Percentiles rank a stretch among this genome's conserved stretches.
phyloP scores from a whole-genome alignment of 2,888 invertebrate genomes.

The Gandaritis pyraliata region DNA sequence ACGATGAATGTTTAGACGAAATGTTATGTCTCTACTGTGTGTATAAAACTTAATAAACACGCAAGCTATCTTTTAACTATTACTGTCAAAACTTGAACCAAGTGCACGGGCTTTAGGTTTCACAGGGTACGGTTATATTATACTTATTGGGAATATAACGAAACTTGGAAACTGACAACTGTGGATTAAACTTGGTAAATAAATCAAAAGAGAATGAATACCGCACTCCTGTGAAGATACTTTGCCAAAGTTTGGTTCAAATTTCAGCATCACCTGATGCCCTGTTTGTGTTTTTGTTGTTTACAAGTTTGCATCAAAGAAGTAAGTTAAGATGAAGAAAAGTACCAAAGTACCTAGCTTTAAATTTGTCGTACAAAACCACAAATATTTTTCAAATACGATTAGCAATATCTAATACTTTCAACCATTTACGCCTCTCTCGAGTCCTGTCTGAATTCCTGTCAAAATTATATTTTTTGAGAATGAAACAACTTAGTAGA shows the following conservation, averaged over 20 bases:
- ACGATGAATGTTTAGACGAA: no score
- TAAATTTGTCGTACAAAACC: no score
- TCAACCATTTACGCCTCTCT: no score
- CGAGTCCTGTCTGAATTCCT: no score
- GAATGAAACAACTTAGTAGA: no score
- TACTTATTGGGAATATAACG: neutral
- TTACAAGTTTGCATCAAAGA: neutral
- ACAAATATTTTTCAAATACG: no score
- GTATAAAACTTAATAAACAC: no score
- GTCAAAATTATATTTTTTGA: no score
- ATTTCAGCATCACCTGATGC: constrained; percentile 25
- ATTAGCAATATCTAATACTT: no score
- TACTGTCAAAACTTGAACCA: no score
- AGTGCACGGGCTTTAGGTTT: neutral
- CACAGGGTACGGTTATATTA: neutral
- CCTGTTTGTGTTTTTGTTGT: constrained; percentile 2
- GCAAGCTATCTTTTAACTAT: no score
- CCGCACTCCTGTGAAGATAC: constrained; percentile 42
- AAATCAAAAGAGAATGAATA: constrained; percentile 58
- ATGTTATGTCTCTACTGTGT: no score
- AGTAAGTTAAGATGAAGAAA: neutral
- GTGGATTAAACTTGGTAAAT: constrained; percentile 53
- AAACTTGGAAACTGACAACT: constrained; percentile 46
- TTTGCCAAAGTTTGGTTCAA: constrained; percentile 15
- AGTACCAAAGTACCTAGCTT: neutral